These are phyloP conservation scores for Varanus komodoensis DNA, from an alignment of 2,113 vertebrate genomes.

Conservation along the genomic window DNA sequence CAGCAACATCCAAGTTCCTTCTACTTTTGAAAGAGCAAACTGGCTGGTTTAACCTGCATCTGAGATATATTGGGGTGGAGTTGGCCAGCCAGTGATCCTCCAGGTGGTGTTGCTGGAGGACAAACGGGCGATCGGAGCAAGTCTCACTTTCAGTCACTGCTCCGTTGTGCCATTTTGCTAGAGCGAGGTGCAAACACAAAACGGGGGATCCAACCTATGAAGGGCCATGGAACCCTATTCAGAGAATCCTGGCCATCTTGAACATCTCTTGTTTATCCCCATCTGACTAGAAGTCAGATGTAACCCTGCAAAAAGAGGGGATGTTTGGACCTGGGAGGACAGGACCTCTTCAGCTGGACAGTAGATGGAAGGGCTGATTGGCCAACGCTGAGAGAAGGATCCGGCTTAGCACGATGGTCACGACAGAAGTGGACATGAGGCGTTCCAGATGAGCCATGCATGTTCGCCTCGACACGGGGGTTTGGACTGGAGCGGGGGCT, in stretches of 20 bases:
- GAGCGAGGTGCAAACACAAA: too few relatives aligned
- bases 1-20: background rate
- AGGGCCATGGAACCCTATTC: too few relatives aligned
- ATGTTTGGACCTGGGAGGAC: background rate
- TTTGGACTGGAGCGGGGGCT: background rate
- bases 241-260: too few relatives aligned
- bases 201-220: too few relatives aligned
- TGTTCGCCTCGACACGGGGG: background rate
- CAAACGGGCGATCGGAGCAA: too few relatives aligned
- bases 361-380: background rate
- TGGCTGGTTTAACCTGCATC: background rate
- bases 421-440: too few relatives aligned
- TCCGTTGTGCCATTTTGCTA: too few relatives aligned
- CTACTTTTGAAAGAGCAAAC: background rate
- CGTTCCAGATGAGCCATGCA: too few relatives aligned
- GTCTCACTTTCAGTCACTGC: too few relatives aligned
- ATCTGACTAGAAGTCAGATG: background rate
- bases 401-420: too few relatives aligned
- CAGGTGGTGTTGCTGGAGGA: background rate
- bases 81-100: background rate
- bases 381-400: background rate
- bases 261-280: too few relatives aligned
- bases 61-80: background rate
- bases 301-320: background rate
- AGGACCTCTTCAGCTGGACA: background rate